Percentiles rank a stretch among this genome's conserved stretches.
phyloP scores from a whole-genome alignment of 2,113 vertebrate genomes.

The Aplodontia rufa region DNA sequence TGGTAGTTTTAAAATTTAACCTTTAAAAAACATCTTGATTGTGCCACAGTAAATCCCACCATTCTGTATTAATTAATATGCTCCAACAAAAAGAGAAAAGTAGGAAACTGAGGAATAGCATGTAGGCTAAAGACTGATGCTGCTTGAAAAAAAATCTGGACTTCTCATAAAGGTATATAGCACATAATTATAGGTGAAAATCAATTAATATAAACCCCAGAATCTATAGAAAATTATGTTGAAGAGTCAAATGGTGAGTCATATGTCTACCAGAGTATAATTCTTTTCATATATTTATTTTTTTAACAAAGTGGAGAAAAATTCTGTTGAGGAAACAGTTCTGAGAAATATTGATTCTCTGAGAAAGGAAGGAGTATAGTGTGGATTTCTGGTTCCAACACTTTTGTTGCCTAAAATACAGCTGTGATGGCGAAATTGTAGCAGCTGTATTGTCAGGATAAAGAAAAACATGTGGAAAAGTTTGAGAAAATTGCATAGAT shows the following conservation, averaged over 20 bases:
- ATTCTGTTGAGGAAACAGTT: not conserved
- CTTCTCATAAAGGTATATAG: too few relatives aligned
- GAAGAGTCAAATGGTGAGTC: not conserved
- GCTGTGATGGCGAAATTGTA: not conserved
- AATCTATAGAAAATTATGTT: not conserved
- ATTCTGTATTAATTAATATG: too few relatives aligned
- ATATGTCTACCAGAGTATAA: not conserved
- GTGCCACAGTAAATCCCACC: too few relatives aligned
- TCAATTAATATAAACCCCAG: too few relatives aligned
- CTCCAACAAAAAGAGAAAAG: too few relatives aligned
- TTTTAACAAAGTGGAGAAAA: not conserved
- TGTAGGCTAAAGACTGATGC: too few relatives aligned
- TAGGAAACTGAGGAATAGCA: too few relatives aligned
- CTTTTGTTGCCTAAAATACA: not conserved
- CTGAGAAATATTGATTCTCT: not conserved
- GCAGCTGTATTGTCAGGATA: too few relatives aligned
- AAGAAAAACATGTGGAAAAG: not conserved
- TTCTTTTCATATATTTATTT: not conserved
- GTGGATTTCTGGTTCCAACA: not conserved
- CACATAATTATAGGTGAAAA: too few relatives aligned
- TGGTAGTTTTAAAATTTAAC: not conserved
- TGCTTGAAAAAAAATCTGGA: too few relatives aligned
- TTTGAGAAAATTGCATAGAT: not conserved
- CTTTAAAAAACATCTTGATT: not conserved
- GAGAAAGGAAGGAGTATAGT: not conserved